Evolutionary conservation across 2,113 vertebrate genomes (phyloP), one percentile per base, ranked within the genome.

Genomic region (Zosterops pallidus): DNA sequence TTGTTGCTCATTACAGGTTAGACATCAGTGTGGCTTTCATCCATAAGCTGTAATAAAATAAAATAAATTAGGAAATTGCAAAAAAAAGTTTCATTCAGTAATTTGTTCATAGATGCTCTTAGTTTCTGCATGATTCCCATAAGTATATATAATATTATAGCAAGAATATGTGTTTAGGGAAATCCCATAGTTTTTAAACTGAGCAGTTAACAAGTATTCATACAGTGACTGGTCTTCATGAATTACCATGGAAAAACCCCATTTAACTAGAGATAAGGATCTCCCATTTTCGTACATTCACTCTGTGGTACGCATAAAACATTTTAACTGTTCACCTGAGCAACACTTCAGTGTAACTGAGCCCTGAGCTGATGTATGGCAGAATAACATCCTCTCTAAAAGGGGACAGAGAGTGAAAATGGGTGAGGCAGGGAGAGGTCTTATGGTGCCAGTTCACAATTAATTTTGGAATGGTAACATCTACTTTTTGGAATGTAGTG

Each of bases 1-100:
- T 78, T 65, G 16, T 11, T n/a, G 83, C 82, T 90, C 72, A 26
- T 60, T 86, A 42, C 79, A 83, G 87, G 64, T 90, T 80, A 75
- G 79, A 29, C 68, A 49, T 78, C 90, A 56, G 16, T 33, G 46
- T 39, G n/a, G 68, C 56, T 93, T 93, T 93, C 88, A 90, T 88
- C 67, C 68, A 35, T 88, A 64, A 68, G 35, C 96, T 97, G 95
- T 64, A 96, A 97, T 63, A 92, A 93, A 91, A 94, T 7, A 83
- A 91, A 83, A 85, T 44, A 55, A 69, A 80, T 95, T 16, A 94
- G 60, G 26, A 95, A 90, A 76, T 21, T 11, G 31, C 19, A 46
- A 31, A 83, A 85, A 47, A 42, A 33, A 26, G 5, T 20, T 76
- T 70, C 31, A 83, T 81, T 72, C 20, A 28, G 26, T 63, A 63